phyloP scores from a whole-genome alignment of 2,797 vertebrate species.

The Loris lydekkerianus region DNA sequence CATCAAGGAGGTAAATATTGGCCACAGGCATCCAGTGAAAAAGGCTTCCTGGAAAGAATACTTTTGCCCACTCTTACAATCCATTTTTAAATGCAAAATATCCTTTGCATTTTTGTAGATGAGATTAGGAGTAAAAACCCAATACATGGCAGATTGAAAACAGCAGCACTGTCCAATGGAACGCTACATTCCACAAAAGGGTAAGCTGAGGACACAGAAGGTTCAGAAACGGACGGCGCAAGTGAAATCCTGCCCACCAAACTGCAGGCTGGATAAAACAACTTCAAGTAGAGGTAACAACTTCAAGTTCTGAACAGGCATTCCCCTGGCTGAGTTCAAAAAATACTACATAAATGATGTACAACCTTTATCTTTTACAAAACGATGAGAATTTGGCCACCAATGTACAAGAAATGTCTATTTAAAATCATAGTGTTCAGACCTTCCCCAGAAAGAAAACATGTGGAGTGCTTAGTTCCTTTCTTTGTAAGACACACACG shows the following conservation, averaged over 20 bases:
- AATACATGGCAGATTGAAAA: background rate
- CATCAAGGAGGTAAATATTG: background rate
- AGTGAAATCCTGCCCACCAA: background rate
- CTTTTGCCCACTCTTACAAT: constrained; percentile 20
- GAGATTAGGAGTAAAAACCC: background rate
- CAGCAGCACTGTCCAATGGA: background rate
- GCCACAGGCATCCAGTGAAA: constrained; percentile 47
- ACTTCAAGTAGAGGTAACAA: constrained; percentile 7
- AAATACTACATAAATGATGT: background rate
- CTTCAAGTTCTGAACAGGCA: background rate
- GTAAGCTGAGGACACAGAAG: background rate
- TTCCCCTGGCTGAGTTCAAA: constrained; percentile 18
- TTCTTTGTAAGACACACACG: background rate
- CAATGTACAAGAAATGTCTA: background rate
- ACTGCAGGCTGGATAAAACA: background rate
- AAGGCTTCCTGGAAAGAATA: constrained; percentile 53
- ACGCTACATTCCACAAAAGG: background rate
- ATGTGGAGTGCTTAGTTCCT: background rate
- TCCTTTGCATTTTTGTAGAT: constrained; percentile 34
- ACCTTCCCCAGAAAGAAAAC: constrained; percentile 23
- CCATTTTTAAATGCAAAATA: constrained; percentile 23
- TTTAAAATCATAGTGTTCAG: background rate
- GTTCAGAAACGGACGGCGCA: background rate
- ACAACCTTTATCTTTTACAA: constrained; percentile 46
- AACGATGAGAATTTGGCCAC: constrained; percentile 18